phyloP scores from a whole-genome alignment of 2,888 invertebrate species.

The Idaea biselata region DNA sequence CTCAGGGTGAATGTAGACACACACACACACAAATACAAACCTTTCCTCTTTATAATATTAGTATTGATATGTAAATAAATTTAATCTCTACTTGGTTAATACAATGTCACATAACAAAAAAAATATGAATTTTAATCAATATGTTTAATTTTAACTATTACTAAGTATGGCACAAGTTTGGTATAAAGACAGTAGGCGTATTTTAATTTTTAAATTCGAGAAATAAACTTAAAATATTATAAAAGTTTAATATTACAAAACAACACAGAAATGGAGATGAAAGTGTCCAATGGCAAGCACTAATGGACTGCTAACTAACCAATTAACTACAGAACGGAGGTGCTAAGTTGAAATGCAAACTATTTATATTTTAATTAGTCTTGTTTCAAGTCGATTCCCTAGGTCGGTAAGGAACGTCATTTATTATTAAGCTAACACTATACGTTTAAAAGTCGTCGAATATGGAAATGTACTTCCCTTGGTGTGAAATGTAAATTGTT shows the following conservation, averaged over 20 bases:
- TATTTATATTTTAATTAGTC: constrained; percentile 31
- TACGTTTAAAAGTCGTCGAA: background rate
- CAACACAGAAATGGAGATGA: constrained; percentile 3
- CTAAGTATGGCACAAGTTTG: too few relatives aligned
- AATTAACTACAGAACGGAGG: constrained; percentile 27
- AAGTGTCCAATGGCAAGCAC: constrained; percentile 9
- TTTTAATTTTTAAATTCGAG: background rate
- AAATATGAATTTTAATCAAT: too few relatives aligned
- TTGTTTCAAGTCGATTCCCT: constrained; percentile 22
- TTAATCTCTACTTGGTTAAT: too few relatives aligned
- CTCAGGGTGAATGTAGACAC: too few relatives aligned
- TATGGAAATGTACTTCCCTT: too few relatives aligned
- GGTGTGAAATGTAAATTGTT: too few relatives aligned
- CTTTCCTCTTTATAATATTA: too few relatives aligned
- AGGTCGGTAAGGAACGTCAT: constrained; percentile 12
- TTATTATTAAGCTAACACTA: background rate
- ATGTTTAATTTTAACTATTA: too few relatives aligned
- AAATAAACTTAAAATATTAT: background rate
- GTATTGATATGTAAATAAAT: too few relatives aligned
- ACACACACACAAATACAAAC: too few relatives aligned
- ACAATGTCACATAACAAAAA: too few relatives aligned
- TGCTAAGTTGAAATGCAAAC: constrained; percentile 29
- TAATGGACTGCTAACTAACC: constrained; percentile 19
- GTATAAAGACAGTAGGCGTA: background rate
- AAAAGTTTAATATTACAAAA: background rate